Evolutionary conservation across 2,113 vertebrate species (phyloP).

Genomic region (Loxodonta africana): DNA sequence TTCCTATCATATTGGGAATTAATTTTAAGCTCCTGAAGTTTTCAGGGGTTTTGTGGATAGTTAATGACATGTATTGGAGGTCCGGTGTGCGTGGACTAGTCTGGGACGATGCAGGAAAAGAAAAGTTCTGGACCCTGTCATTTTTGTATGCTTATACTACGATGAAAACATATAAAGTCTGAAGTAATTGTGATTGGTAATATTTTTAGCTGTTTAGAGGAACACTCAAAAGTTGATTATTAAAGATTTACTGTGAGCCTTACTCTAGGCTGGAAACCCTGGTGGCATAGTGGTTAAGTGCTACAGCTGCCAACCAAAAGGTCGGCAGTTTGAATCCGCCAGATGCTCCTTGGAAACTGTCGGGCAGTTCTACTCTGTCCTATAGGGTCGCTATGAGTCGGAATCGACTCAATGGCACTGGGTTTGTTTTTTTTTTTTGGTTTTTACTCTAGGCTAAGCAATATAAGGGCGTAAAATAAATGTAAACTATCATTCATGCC

Average conservation of each 20-base stretch:
- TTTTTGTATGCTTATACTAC: background rate
- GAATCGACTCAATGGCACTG: too few relatives aligned
- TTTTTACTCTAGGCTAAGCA: background rate
- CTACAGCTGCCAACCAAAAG: too few relatives aligned
- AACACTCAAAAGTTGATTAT: background rate
- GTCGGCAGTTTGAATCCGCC: too few relatives aligned
- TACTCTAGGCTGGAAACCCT: background rate
- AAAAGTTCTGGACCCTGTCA: background rate
- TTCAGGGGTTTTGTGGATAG: slow-evolving; percentile 15
- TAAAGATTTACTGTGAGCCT: background rate
- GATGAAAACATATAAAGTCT: background rate
- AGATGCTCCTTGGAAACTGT: too few relatives aligned
- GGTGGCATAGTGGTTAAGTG: too few relatives aligned
- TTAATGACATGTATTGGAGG: background rate
- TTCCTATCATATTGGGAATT: slow-evolving; percentile 10
- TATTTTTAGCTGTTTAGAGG: background rate
- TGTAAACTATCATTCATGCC: background rate
- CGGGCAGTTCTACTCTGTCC: too few relatives aligned
- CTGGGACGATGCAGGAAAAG: background rate
- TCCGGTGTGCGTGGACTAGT: background rate
- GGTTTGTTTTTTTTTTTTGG: too few relatives aligned
- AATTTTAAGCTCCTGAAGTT: background rate
- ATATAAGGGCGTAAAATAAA: background rate
- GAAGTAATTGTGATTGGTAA: slow-evolving; percentile 6
- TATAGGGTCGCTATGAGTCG: too few relatives aligned